phyloP scores from a whole-genome alignment of 2,888 invertebrate genomes.

The Hofmannophila pseudospretella region DNA sequence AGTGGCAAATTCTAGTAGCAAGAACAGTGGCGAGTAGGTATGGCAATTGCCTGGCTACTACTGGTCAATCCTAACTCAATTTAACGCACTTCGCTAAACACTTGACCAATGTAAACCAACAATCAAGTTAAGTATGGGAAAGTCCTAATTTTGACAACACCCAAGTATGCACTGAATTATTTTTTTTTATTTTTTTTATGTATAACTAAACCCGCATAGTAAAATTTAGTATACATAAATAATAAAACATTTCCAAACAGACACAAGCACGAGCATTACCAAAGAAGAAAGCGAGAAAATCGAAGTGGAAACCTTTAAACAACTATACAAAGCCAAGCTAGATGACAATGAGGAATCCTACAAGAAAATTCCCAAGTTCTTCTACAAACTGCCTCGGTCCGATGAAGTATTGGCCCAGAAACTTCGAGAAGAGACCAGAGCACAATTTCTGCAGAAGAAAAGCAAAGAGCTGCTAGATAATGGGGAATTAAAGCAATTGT shows the following conservation, averaged over 20 bases:
- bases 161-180: too few relatives aligned
- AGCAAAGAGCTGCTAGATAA: conserved; percentile 91
- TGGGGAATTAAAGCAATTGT: conserved; percentile 90
- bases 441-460: conserved; percentile 90
- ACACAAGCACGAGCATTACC: conserved; percentile 53
- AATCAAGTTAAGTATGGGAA: too few relatives aligned
- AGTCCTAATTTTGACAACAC: too few relatives aligned
- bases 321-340: conserved; percentile 71
- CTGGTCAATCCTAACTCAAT: too few relatives aligned
- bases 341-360: conserved; percentile 70
- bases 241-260: conserved; percentile 23
- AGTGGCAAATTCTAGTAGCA: too few relatives aligned
- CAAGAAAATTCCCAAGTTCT: conserved; percentile 85
- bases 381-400: conserved; percentile 85
- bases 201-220: too few relatives aligned
- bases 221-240: too few relatives aligned
- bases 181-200: too few relatives aligned
- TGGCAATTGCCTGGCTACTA: too few relatives aligned
- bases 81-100: too few relatives aligned
- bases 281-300: conserved; percentile 64
- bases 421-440: conserved; percentile 91
- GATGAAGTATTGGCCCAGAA: conserved; percentile 88
- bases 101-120: too few relatives aligned
- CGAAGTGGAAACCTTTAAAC: conserved; percentile 76
- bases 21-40: too few relatives aligned